Evolutionary conservation across 2,113 vertebrate genomes (phyloP).

Genomic region (Semicossyphus pulcher): DNA sequence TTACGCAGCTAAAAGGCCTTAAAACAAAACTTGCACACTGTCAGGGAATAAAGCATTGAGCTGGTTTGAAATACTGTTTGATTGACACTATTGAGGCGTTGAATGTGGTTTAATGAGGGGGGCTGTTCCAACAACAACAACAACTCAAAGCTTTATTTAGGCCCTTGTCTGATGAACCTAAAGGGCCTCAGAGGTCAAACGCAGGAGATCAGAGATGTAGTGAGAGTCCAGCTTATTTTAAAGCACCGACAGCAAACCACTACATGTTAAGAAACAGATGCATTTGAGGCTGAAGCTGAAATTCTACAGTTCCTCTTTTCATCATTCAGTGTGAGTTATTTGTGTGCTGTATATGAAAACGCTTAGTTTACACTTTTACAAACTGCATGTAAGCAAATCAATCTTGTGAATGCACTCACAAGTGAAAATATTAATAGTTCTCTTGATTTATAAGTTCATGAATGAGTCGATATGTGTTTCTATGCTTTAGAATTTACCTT

Average conservation of each 20-base stretch:
- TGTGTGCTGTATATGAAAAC: constrained; percentile 3
- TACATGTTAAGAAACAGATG: neutral
- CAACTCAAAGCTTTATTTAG: constrained; percentile 31
- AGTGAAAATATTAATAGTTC: neutral
- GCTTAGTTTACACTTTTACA: constrained; percentile 24
- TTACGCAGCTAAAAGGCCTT: neutral
- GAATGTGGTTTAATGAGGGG: constrained; percentile 39
- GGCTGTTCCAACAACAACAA: constrained; percentile 38
- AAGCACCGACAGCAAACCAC: neutral
- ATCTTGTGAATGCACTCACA: constrained; percentile 11
- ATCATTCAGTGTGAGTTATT: constrained; percentile 9
- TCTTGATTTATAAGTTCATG: neutral
- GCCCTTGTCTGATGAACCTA: constrained; percentile 7
- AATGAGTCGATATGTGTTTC: neutral
- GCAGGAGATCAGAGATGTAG: neutral
- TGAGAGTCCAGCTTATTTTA: neutral
- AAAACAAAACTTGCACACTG: neutral
- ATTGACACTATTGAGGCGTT: constrained; percentile 30
- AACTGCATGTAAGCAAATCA: constrained; percentile 1
- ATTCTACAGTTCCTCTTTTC: constrained; percentile 29
- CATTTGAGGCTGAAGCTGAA: neutral
- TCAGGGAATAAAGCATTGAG: neutral
- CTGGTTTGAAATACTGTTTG: neutral
- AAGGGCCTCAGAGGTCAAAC: constrained; percentile 29
- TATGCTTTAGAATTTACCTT: neutral